These are phyloP conservation scores for Procambarus virginalis DNA, from an alignment of 1,140 invertebrate genomes.

Conservation along the genomic window DNA sequence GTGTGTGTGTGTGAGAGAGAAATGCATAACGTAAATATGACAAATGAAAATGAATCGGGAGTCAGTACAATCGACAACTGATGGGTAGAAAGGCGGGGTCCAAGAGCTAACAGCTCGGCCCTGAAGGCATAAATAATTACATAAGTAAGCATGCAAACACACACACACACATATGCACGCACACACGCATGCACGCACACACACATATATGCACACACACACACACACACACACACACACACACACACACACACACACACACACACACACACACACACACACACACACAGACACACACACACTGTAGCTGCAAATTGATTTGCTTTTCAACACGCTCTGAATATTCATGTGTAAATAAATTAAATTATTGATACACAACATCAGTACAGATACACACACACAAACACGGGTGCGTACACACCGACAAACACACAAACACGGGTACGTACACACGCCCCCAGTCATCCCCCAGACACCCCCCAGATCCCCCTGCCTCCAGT, in stretches of 20 bases:
- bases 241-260: conserved; percentile 46
- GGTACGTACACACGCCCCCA: too few species aligned
- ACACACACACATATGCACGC: not conserved
- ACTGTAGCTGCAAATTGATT: too few species aligned
- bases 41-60: not conserved
- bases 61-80: too few species aligned
- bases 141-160: not conserved
- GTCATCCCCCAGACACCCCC: too few species aligned
- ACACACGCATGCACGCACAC: conserved; percentile 29
- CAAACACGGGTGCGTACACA: too few species aligned
- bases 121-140: not conserved
- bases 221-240: conserved; percentile 21
- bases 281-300: not conserved
- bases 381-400: too few species aligned
- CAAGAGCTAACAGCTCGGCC: not conserved
- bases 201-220: conserved; percentile 14
- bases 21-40: too few species aligned
- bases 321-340: too few species aligned
- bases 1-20: not conserved
- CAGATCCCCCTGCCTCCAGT: too few species aligned
- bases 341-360: too few species aligned
- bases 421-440: too few species aligned
- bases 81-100: not conserved
- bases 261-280: conserved; percentile 13
- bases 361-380: too few species aligned